A percentile compares a stretch with the other conserved stretches of the same genome.
These are phyloP conservation scores for Melieria crassipennis DNA, from an alignment of 2,888 invertebrate species.

Conservation along the genomic window DNA sequence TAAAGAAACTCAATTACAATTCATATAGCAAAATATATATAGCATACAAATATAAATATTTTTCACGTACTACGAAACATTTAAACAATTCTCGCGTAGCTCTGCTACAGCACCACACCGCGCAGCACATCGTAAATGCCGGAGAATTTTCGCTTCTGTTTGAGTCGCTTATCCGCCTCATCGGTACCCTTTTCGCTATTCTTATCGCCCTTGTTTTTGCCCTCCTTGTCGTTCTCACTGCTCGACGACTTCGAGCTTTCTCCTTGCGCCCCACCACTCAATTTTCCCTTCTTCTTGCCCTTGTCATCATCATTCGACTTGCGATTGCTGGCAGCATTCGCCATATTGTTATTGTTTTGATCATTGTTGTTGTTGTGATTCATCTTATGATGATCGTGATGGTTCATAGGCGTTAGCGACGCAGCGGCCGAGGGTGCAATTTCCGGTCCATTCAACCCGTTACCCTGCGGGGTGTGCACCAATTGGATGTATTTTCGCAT, in stretches of 20 bases:
- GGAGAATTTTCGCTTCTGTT: conserved; percentile 6
- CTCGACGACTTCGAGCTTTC: too few relatives aligned
- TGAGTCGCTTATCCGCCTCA: not conserved
- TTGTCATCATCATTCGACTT: too few relatives aligned
- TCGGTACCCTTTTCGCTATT: not conserved
- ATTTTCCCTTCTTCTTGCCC: too few relatives aligned
- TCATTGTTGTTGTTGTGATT: not conserved
- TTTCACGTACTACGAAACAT: too few relatives aligned
- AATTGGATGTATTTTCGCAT: conserved; percentile 9
- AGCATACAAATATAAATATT: too few relatives aligned
- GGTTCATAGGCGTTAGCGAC: conserved; percentile 3
- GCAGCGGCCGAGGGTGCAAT: conserved; percentile 20
- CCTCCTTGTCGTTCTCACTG: not conserved
- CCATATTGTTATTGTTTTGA: not conserved
- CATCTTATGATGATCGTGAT: not conserved
- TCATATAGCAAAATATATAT: too few relatives aligned
- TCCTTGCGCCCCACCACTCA: too few relatives aligned
- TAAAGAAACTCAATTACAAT: too few relatives aligned
- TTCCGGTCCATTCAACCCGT: not conserved
- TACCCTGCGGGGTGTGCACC: not conserved
- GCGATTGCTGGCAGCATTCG: not conserved
- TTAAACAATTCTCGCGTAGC: too few relatives aligned
- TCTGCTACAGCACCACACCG: not conserved
- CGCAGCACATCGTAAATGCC: conserved; percentile 27
- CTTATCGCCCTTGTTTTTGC: not conserved